Conservation (phyloP, 2,888 invertebrate species). For the Automeris io region DNA sequence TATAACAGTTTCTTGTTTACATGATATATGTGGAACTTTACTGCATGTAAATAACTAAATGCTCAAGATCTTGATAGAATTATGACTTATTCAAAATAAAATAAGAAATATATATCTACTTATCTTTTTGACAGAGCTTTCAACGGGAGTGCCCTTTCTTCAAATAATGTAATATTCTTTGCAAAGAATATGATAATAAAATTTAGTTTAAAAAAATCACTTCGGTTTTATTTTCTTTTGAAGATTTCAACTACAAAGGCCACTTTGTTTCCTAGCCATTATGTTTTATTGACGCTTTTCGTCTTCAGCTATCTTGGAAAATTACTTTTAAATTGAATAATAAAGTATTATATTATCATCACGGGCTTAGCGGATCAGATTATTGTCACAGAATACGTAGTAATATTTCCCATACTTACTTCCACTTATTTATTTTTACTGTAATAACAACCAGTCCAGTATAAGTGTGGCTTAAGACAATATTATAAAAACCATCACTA, state of each 20-base stretch:
- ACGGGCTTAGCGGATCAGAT: background rate
- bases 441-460: no score
- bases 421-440: no score
- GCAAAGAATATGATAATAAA: constrained; percentile 30
- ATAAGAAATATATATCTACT: constrained; percentile 3
- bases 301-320: constrained; percentile 1
- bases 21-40: no score
- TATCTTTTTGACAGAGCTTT: constrained; percentile 15
- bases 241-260: constrained; percentile 14
- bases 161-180: constrained; percentile 33
- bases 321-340: constrained; percentile 8
- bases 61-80: background rate
- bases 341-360: constrained; percentile 1
- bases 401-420: no score
- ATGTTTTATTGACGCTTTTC: constrained; percentile 11
- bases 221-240: constrained; percentile 24
- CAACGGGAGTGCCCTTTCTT: constrained; percentile 26
- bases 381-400: no score
- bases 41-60: no score
- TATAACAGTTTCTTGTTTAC: no score
- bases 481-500: no score
- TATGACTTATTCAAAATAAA: constrained; percentile 9
- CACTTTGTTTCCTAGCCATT: constrained; percentile 15
- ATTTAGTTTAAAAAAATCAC: constrained; percentile 28
- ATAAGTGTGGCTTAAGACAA: no score